Conservation (phyloP, 2,888 invertebrate genomes). For the Drosophila cyrtoloma region DNA sequence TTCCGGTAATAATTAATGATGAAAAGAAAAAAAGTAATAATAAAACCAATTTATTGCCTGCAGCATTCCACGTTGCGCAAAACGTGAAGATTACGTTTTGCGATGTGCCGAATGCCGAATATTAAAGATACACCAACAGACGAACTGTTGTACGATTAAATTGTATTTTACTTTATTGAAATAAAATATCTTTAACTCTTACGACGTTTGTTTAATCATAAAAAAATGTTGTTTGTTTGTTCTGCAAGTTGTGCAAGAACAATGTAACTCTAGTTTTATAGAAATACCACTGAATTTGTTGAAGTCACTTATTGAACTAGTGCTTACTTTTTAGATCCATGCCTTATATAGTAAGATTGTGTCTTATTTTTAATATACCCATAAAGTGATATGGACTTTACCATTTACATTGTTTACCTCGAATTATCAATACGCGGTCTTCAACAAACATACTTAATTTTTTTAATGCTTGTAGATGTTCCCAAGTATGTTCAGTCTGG, state of each 20-base stretch:
- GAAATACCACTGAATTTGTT: not conserved
- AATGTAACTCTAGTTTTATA: not conserved
- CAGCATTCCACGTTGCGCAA: not conserved
- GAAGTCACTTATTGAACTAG: not conserved
- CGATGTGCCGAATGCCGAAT: not conserved
- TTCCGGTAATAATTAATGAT: constrained; percentile 57
- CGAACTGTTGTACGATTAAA: not conserved
- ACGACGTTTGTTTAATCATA: not conserved
- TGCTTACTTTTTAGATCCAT: not conserved
- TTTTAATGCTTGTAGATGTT: not conserved
- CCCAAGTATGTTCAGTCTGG: not conserved
- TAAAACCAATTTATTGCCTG: not conserved
- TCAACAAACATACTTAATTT: not conserved
- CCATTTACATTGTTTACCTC: not conserved
- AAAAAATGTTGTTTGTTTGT: not conserved
- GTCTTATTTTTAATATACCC: not conserved
- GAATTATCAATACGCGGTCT: not conserved
- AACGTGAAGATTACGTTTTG: not conserved
- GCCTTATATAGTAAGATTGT: not conserved
- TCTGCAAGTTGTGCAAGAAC: no score
- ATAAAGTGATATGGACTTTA: not conserved
- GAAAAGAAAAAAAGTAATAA: constrained; percentile 16
- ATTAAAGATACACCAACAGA: not conserved
- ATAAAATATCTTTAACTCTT: not conserved
- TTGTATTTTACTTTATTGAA: not conserved